Percentiles rank a stretch among this genome's conserved stretches.
Conservation (phyloP, 2,888 invertebrate species). For the Lepidonotus clava region DNA sequence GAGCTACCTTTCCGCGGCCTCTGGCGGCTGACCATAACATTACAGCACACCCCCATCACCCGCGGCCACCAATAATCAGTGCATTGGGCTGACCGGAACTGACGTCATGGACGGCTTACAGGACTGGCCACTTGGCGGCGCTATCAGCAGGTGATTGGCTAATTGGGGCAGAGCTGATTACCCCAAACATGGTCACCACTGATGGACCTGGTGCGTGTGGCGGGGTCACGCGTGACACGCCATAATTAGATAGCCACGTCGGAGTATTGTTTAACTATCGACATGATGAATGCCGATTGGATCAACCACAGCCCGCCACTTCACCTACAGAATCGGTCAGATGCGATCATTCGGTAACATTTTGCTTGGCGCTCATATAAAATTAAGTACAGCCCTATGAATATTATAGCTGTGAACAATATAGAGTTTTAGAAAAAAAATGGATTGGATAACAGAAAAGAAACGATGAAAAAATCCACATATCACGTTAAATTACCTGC, state of each 20-base stretch:
- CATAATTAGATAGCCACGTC: neutral
- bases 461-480: no score
- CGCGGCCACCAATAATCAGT: constrained; percentile 38
- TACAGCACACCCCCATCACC: constrained; percentile 19
- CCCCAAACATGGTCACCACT: constrained; percentile 15
- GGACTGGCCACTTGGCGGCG: constrained; percentile 36
- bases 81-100: constrained; percentile 44
- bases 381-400: no score
- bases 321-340: no score
- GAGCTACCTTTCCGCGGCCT: neutral
- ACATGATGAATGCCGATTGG: neutral
- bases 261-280: neutral
- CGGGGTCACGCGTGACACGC: neutral
- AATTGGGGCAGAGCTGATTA: constrained; percentile 34
- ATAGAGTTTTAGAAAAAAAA: no score
- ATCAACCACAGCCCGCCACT: neutral
- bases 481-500: no score
- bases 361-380: no score
- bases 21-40: constrained; percentile 32
- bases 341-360: no score
- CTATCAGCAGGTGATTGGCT: constrained; percentile 51
- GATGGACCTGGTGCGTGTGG: constrained; percentile 17
- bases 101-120: constrained; percentile 45
- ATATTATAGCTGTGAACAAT: no score
- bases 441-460: no score